Percentiles rank a stretch among this genome's conserved stretches.
Evolutionary conservation across 2,113 vertebrate genomes (phyloP).

Genomic region (Sebastes fasciatus): DNA sequence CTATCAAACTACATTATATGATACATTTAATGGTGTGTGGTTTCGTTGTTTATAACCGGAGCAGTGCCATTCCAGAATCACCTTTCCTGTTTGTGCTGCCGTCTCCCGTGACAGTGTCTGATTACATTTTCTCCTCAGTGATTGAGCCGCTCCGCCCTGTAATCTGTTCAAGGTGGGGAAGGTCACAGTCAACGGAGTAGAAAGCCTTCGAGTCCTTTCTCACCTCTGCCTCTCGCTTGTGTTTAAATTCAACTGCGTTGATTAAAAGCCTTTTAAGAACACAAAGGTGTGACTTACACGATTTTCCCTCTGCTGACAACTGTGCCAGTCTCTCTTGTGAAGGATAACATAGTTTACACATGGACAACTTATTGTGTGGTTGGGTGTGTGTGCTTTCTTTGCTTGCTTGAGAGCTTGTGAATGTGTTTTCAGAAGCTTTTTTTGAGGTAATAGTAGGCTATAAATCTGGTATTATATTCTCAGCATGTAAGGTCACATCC

Average conservation of each 20-base stretch:
- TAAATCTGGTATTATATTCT: conserved; percentile 57
- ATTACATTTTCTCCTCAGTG: conserved; percentile 43
- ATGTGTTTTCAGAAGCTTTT: conserved; percentile 46
- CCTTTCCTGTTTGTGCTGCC: conserved; percentile 24
- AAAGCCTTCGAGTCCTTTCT: conserved; percentile 31
- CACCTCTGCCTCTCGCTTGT: conserved; percentile 39
- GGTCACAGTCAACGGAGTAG: conserved; percentile 49
- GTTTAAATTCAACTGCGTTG: conserved; percentile 36
- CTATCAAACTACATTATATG: not conserved
- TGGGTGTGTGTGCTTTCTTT: conserved; percentile 51
- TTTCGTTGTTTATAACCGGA: conserved; percentile 2
- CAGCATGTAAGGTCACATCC: conserved; percentile 40
- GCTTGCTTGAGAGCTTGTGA: conserved; percentile 43
- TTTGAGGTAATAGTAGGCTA: conserved; percentile 40
- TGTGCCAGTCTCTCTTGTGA: conserved; percentile 14
- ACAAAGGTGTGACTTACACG: conserved; percentile 27
- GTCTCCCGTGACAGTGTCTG: conserved; percentile 29
- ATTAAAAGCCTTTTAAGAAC: conserved; percentile 44
- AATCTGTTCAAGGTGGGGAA: conserved; percentile 68
- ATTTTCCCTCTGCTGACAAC: conserved; percentile 24
- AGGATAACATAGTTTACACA: conserved; percentile 44
- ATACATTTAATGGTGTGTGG: not conserved
- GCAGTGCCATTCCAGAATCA: conserved; percentile 8
- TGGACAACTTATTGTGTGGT: conserved; percentile 43
- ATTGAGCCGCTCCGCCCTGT: conserved; percentile 40